Evolutionary conservation across 2,797 vertebrate genomes (phyloP).

Genomic region (Diceros bicornis): DNA sequence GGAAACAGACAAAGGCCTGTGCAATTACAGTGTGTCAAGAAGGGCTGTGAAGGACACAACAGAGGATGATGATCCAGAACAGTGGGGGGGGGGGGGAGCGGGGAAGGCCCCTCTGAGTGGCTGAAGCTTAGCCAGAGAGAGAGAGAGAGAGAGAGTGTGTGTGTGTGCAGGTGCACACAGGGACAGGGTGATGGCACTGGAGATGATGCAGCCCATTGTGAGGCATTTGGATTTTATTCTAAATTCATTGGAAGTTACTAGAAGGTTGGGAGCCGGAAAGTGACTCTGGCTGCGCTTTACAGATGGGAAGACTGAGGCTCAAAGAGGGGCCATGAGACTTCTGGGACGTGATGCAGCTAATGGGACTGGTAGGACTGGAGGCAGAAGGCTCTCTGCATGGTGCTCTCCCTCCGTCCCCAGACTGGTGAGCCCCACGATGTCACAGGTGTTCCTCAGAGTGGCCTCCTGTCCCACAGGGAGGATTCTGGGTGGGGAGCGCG

Average conservation of each 20-base stretch:
- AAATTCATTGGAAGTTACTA: not conserved
- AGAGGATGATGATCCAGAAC: not conserved
- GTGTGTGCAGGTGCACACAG: accelerated
- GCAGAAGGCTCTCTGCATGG: not conserved
- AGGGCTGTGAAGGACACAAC: not conserved
- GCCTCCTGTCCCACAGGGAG: not conserved
- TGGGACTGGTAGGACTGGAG: not conserved
- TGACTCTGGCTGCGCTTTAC: not conserved
- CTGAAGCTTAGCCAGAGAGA: not conserved
- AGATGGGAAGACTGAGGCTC: not conserved
- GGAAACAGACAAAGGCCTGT: too few relatives aligned
- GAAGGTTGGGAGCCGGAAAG: not conserved
- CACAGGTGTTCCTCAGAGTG: not conserved
- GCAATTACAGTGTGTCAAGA: too few relatives aligned
- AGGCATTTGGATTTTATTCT: not conserved
- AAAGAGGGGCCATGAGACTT: not conserved
- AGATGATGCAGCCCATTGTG: accelerated
- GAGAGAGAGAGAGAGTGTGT: too few relatives aligned
- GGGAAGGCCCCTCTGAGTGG: not conserved
- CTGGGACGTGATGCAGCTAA: not conserved
- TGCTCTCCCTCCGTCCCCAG: not conserved
- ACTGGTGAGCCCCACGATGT: not conserved
- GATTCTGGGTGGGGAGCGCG: not conserved
- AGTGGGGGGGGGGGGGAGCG: too few relatives aligned
- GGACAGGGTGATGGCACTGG: too few relatives aligned